phyloP scores from a whole-genome alignment of 2,113 vertebrate species.

The Falco punctatus region DNA sequence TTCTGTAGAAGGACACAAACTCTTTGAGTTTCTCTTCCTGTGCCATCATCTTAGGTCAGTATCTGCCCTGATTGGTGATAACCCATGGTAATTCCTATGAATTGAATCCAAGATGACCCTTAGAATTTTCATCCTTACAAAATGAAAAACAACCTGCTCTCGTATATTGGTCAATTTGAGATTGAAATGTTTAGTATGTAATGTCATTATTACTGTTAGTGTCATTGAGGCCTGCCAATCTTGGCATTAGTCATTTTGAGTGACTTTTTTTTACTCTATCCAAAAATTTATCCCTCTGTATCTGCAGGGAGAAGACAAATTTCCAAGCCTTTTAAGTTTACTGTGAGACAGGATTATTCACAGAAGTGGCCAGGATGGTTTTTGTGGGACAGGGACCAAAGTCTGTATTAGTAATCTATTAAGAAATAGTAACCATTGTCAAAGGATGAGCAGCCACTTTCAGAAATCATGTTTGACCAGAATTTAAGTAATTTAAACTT shows the following conservation, averaged over 20 bases:
- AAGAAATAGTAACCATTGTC: background rate
- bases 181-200: background rate
- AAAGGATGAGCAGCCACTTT: background rate
- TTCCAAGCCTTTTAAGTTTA: background rate
- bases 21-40: background rate
- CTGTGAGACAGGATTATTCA: background rate
- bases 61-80: fast-evolving
- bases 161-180: background rate
- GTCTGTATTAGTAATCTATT: background rate
- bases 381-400: background rate
- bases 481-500: background rate
- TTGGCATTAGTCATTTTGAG: background rate
- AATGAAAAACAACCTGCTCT: background rate
- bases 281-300: background rate
- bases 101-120: background rate
- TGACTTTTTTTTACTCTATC: background rate
- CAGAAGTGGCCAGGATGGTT: background rate
- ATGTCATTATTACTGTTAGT: background rate
- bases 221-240: background rate
- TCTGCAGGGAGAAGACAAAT: background rate
- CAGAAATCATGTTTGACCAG: background rate
- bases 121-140: background rate
- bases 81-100: background rate
- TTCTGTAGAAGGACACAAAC: background rate
- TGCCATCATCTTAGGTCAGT: background rate